Percentiles rank a stretch among this genome's conserved stretches.
phyloP scores from a whole-genome alignment of 2,797 vertebrate species.

The Phrynocephalus vlangalii region DNA sequence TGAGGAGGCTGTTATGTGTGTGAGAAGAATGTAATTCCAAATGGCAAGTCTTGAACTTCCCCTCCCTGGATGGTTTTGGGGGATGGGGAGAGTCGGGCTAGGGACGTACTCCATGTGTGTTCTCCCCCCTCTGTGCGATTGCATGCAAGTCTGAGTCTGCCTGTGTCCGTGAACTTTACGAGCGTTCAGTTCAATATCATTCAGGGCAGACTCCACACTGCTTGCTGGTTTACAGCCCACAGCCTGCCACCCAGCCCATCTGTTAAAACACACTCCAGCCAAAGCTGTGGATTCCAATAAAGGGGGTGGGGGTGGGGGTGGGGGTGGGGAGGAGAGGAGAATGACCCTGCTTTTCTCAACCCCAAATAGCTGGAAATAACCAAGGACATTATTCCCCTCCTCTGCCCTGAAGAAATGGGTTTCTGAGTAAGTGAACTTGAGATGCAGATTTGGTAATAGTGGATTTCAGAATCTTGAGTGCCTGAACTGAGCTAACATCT shows the following conservation, averaged over 20 bases:
- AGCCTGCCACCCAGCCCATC: conserved; percentile 57
- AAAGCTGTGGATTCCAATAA: conserved; percentile 19
- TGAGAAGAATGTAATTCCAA: conserved; percentile 7
- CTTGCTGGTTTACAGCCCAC: conserved; percentile 62
- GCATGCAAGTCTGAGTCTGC: conserved; percentile 63
- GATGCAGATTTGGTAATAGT: neutral
- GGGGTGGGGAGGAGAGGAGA: too few relatives aligned
- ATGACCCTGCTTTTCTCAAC: conserved; percentile 1
- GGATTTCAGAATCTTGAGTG: neutral
- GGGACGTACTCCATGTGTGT: conserved; percentile 23
- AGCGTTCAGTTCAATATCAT: conserved; percentile 47
- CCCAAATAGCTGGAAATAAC: neutral
- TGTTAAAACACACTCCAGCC: conserved; percentile 63
- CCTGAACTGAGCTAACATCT: conserved; percentile 30
- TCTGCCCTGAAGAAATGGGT: neutral
- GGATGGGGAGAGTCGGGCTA: conserved; percentile 19
- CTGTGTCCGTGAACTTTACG: conserved; percentile 69
- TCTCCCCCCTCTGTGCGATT: conserved; percentile 12
- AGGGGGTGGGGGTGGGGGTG: neutral
- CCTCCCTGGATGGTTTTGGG: neutral
- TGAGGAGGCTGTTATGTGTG: neutral
- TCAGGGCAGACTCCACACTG: conserved; percentile 55
- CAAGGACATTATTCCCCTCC: neutral
- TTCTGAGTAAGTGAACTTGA: neutral
- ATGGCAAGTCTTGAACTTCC: conserved; percentile 55